Base-by-base conservation (phyloP, 2,113 vertebrate genomes). In the Blennius ocellaris region DNA sequence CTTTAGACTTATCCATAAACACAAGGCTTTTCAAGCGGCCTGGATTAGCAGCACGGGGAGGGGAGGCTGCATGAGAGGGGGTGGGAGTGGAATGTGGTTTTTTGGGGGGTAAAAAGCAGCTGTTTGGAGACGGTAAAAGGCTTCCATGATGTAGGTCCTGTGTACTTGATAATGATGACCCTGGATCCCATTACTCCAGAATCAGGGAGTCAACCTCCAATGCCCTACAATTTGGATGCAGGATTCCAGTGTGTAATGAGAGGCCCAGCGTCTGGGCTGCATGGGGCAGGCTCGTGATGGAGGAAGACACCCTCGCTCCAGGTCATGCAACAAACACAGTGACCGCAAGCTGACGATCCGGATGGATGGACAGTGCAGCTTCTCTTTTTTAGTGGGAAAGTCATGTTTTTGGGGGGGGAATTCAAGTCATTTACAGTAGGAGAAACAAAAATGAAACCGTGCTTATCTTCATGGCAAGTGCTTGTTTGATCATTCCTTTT, bases 111-210 rank as follows among this genome's bases (percentile, higher is more conserved):
- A 47, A 69, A 76, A 86, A 86, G 79, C 92, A 93, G 88, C 91
- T 93, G 92, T 88, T 86, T 84, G 73, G 67, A 73, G 71, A 69
- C 57, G 41, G 64, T 91, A 88, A 93, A 93, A 76, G 21, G 73
- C 79, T 59, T 87, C 77, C 73, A 62, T 76, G 69, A 90, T 90
- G 89, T 77, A 71, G 86, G 83, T 87, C 84, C 70, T 79, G 63
- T 82, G 78, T 79, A 77, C 87, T 82, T 87, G 71, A 86, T 93
- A 91, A 92, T 93, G 87, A 93, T 54, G 78, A 90, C 91, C 87
- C 79, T 89, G 88, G 81, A 85, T 90, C 68, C 87, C 75, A 88
- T 91, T 91, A 93, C 73, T 73, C 69, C 60, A 81, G 82, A 85
- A 89, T 87, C 84, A 79, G 81, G 82, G 85, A 92, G 85, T 81